Evolutionary conservation across 2,888 invertebrate species (phyloP).

Genomic region (Andrena bucephala): DNA sequence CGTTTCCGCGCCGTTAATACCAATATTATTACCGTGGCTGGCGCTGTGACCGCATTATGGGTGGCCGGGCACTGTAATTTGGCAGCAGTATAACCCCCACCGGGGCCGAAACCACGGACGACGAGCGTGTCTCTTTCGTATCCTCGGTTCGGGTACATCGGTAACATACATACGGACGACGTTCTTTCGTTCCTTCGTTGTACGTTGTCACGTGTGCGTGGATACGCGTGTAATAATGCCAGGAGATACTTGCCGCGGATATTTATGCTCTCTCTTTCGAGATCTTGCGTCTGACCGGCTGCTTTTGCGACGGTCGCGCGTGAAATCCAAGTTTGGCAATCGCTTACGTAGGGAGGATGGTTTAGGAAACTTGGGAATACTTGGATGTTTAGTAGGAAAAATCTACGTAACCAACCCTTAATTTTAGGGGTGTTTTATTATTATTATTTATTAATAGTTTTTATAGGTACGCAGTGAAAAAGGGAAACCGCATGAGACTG

Average conservation of each 20-base stretch:
- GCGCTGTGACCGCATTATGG: slow-evolving; percentile 78
- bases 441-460: too few relatives aligned
- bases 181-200: slow-evolving; percentile 35
- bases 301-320: slow-evolving; percentile 4
- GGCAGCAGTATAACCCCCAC: slow-evolving; percentile 82
- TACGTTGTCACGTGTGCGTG: slow-evolving; percentile 61
- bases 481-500: too few relatives aligned
- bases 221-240: slow-evolving; percentile 68
- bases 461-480: too few relatives aligned
- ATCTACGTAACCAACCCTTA: too few relatives aligned
- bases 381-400: too few relatives aligned
- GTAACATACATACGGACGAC: slow-evolving; percentile 55
- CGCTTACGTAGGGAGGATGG: background rate
- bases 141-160: slow-evolving; percentile 53
- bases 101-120: slow-evolving; percentile 44
- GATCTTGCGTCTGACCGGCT: slow-evolving; percentile 63
- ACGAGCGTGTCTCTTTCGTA: slow-evolving; percentile 62
- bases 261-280: slow-evolving; percentile 78
- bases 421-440: too few relatives aligned
- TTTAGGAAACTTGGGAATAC: too few relatives aligned
- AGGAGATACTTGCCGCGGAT: slow-evolving; percentile 75
- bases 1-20: slow-evolving; percentile 80
- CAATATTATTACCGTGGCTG: slow-evolving; percentile 81
- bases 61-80: slow-evolving; percentile 83
- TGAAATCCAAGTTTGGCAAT: background rate